Percentiles rank a stretch among this genome's conserved stretches.
Evolutionary conservation across 2,797 vertebrate species (phyloP).

Genomic region (Sternotherus odoratus): DNA sequence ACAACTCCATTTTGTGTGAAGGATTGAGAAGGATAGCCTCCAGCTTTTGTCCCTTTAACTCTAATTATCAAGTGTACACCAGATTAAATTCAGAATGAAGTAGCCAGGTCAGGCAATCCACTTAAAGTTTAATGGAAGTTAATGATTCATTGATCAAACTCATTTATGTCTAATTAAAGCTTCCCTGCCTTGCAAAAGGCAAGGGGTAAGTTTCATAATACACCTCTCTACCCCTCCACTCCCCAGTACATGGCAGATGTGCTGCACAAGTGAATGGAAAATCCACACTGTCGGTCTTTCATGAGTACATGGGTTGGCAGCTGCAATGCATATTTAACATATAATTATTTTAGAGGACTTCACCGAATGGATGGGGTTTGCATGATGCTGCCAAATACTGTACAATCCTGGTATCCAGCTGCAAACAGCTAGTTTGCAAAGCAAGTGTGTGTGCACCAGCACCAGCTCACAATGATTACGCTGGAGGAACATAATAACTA

Average conservation of each 20-base stretch:
- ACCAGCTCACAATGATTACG: background rate
- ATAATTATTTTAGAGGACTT: constrained; percentile 60
- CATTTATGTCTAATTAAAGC: constrained; percentile 83
- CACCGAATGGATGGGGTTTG: constrained; percentile 36
- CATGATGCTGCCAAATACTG: constrained; percentile 26
- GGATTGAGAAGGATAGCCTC: constrained; percentile 69
- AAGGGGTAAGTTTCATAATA: constrained; percentile 58
- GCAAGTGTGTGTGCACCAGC: background rate
- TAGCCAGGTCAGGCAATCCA: constrained; percentile 78
- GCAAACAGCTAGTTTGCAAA: background rate
- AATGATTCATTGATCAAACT: constrained; percentile 86
- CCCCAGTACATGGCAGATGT: background rate
- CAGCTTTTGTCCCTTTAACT: constrained; percentile 72
- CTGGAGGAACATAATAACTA: background rate
- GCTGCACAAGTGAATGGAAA: constrained; percentile 38
- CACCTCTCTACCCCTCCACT: background rate
- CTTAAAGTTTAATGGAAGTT: constrained; percentile 84
- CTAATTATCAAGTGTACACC: constrained; percentile 79
- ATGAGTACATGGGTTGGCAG: constrained; percentile 21
- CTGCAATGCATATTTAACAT: constrained; percentile 26
- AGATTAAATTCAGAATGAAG: constrained; percentile 79
- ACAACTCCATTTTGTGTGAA: constrained; percentile 71
- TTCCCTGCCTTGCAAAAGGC: constrained; percentile 73
- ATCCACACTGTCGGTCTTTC: constrained; percentile 35
- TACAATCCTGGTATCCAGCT: constrained; percentile 33